These are phyloP conservation scores for Epinephelus malabaricus DNA, from an alignment of 2,797 vertebrate genomes.

Conservation along the genomic window DNA sequence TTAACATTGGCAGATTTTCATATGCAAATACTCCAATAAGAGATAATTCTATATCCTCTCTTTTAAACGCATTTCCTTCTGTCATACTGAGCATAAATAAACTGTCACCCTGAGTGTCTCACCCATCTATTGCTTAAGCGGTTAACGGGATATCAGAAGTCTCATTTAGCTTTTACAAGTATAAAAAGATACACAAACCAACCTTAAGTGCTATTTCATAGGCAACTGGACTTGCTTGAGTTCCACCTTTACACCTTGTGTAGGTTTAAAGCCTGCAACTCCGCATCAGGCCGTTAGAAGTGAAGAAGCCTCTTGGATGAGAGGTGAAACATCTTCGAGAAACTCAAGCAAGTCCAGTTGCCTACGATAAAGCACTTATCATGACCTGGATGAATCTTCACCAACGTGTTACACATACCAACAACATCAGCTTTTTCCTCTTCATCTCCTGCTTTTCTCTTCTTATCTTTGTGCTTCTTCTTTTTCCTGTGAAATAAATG, in stretches of 20 bases:
- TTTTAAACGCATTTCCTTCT: background rate
- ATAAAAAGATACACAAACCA: constrained; percentile 4
- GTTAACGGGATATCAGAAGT: background rate
- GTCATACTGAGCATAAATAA: background rate
- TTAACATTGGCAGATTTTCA: background rate
- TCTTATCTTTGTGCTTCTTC: constrained; percentile 90
- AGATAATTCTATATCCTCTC: background rate
- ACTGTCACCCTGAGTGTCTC: background rate
- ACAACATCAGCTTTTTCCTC: constrained; percentile 89
- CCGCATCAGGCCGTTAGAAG: too few relatives aligned
- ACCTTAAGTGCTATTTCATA: too few relatives aligned
- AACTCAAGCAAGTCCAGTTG: too few relatives aligned
- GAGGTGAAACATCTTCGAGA: too few relatives aligned
- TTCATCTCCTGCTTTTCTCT: constrained; percentile 89
- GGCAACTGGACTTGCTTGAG: too few relatives aligned
- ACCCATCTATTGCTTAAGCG: too few relatives aligned
- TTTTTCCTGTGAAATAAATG: constrained; percentile 87
- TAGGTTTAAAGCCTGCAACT: too few relatives aligned
- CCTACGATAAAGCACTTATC: too few relatives aligned
- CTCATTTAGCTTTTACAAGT: background rate
- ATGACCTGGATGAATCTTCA: too few relatives aligned
- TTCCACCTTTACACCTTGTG: too few relatives aligned
- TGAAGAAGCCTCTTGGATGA: too few relatives aligned
- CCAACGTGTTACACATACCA: constrained; percentile 80
- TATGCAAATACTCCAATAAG: background rate